phyloP scores from a whole-genome alignment of 2,888 invertebrate genomes.

The Pachydiplax longipennis region DNA sequence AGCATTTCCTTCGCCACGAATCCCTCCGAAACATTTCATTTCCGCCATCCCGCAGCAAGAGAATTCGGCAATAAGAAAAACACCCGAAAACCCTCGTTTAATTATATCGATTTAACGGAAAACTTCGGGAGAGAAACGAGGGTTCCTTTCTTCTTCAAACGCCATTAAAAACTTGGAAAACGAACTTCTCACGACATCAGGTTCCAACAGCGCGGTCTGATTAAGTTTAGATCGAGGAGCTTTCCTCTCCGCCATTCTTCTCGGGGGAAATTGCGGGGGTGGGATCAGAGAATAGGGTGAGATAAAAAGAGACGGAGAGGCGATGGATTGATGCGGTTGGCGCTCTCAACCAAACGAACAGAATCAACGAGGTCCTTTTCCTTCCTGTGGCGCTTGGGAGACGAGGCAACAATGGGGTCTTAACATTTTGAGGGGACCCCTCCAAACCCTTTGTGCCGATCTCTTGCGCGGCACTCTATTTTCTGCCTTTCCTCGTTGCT shows the following conservation, averaged over 20 bases:
- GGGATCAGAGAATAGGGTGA: not conserved
- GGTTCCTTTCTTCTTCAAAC: not conserved
- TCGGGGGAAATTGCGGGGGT: not conserved
- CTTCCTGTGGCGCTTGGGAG: not conserved
- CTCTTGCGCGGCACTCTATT: not conserved
- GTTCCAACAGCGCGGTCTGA: not conserved
- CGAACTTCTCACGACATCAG: conserved; percentile 15
- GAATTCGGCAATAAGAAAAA: not conserved
- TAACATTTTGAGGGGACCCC: not conserved
- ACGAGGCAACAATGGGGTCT: not conserved
- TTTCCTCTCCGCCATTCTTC: not conserved
- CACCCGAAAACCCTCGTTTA: not conserved
- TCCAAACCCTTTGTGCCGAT: not conserved
- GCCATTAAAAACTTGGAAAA: conserved; percentile 31
- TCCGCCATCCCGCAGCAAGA: not conserved
- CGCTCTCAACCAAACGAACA: not conserved
- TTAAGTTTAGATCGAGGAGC: not conserved
- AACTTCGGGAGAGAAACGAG: not conserved
- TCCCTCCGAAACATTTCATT: too few species aligned
- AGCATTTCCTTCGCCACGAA: not conserved
- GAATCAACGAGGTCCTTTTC: not conserved
- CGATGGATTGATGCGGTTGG: conserved; percentile 9
- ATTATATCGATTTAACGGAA: not conserved
- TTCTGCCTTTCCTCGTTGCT: not conserved
- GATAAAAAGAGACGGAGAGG: not conserved